Percentiles rank a stretch among this genome's conserved stretches.
phyloP scores from a whole-genome alignment of 2,797 vertebrate species.

The Valencia hispanica region DNA sequence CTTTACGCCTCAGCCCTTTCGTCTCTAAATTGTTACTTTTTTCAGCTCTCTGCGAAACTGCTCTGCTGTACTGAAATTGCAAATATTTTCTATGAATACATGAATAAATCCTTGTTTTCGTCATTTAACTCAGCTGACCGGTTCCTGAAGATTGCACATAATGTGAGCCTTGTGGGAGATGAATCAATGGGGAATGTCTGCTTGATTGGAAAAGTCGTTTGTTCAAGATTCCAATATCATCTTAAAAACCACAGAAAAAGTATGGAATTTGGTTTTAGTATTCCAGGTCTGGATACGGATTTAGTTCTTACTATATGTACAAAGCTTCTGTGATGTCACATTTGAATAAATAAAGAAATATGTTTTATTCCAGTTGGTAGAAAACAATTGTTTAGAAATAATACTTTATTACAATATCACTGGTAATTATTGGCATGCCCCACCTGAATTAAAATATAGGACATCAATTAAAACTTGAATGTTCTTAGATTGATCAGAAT shows the following conservation, averaged over 20 bases:
- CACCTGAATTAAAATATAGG: not conserved
- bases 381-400: not conserved
- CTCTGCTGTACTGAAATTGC: slow-evolving; percentile 60
- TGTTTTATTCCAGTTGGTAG: not conserved
- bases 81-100: slow-evolving; percentile 71
- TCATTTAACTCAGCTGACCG: slow-evolving; percentile 48
- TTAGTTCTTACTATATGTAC: no score
- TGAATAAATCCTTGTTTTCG: slow-evolving; percentile 69
- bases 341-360: no score
- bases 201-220: slow-evolving; percentile 15
- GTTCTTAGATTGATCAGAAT: no score
- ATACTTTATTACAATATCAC: not conserved
- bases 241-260: not conserved
- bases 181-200: slow-evolving; percentile 46
- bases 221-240: not conserved
- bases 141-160: slow-evolving; percentile 50
- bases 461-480: not conserved
- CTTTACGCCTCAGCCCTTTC: slow-evolving; percentile 39
- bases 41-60: slow-evolving; percentile 39
- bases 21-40: slow-evolving; percentile 46
- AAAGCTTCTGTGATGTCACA: no score
- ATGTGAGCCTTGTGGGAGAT: slow-evolving; percentile 25
- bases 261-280: not conserved
- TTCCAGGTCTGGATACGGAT: not conserved
- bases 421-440: not conserved